Evolutionary conservation across 2,113 vertebrate species (phyloP).

Genomic region (Sinocyclocheilus rhinocerous): DNA sequence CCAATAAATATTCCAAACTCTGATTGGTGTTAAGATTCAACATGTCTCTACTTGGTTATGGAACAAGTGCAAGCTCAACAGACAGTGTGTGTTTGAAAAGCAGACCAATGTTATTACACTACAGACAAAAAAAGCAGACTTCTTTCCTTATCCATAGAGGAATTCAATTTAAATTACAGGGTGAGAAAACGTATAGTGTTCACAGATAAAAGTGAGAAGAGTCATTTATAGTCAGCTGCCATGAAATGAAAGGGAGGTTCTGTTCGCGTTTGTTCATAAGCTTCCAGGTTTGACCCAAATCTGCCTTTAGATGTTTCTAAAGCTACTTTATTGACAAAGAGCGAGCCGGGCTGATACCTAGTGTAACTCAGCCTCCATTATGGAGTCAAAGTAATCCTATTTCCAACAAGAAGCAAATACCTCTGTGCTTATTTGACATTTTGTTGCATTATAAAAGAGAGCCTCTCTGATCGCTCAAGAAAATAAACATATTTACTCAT

Average conservation of each 20-base stretch:
- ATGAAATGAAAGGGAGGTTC: background rate
- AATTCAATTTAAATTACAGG: constrained; percentile 7
- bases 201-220: background rate
- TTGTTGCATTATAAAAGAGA: background rate
- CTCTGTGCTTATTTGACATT: background rate
- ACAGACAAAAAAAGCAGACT: background rate
- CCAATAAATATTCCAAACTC: background rate
- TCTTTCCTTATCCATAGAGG: background rate
- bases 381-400: background rate
- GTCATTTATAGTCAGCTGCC: background rate
- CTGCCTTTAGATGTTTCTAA: background rate
- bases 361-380: background rate
- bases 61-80: background rate
- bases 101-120: background rate
- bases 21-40: constrained; percentile 7
- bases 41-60: background rate
- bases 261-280: background rate
- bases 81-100: background rate
- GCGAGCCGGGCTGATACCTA: background rate
- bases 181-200: background rate
- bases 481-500: too few relatives aligned
- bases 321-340: background rate
- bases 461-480: background rate
- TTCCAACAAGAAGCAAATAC: background rate
- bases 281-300: background rate